Conservation (phyloP, 2,797 vertebrate species). For the Melanotaenia trifasciata region DNA sequence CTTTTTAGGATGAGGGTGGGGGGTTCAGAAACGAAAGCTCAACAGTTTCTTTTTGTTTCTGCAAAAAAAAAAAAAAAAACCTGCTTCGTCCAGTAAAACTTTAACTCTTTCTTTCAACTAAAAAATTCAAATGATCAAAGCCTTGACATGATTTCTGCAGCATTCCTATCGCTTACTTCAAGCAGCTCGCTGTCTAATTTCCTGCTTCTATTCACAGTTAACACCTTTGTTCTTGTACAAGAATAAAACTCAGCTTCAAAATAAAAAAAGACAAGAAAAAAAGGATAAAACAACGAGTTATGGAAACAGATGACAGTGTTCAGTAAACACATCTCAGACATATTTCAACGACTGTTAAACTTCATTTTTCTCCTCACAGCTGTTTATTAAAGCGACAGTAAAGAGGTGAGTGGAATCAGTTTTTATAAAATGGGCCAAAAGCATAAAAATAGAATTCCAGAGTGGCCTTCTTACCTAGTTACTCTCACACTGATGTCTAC, state of each 20-base stretch:
- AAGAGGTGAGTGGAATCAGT: not conserved
- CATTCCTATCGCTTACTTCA: not conserved
- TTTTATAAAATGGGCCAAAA: not conserved
- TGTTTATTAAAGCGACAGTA: not conserved
- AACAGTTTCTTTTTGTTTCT: constrained; percentile 15
- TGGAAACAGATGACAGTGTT: not conserved
- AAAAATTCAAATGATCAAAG: constrained; percentile 1
- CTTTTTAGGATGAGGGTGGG: not conserved
- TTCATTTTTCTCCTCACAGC: not conserved
- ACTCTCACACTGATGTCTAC: not conserved
- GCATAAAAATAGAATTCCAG: not conserved
- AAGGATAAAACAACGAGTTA: not conserved
- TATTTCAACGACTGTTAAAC: not conserved
- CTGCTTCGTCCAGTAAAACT: constrained; percentile 1
- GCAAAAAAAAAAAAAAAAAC: not conserved
- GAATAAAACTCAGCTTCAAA: too few relatives aligned
- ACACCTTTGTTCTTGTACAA: not conserved
- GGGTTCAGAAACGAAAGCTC: constrained; percentile 26
- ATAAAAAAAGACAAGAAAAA: not conserved
- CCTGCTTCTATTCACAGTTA: not conserved
- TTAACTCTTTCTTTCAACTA: not conserved
- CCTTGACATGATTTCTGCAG: not conserved
- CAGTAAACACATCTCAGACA: not conserved
- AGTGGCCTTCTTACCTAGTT: not conserved
- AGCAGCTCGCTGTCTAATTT: not conserved